Evolutionary conservation across 2,797 vertebrate species (phyloP), one percentile per base, ranked within the genome.

Genomic region (Arrhamphus sclerolepis): DNA sequence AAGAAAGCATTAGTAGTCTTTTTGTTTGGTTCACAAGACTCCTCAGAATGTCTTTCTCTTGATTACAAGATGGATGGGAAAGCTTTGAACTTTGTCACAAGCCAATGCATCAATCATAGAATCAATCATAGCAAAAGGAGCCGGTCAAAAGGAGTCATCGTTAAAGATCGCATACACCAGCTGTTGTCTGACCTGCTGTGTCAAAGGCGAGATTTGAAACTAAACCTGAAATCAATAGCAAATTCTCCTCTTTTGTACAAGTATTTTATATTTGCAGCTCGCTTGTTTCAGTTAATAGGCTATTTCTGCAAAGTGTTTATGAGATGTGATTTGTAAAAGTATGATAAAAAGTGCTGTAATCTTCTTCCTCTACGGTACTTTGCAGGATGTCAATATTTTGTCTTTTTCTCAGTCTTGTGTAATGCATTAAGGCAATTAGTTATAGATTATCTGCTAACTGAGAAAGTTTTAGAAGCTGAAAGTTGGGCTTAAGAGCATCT

Each of bases 51-150:
- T 77, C 80, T 77, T 71, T 79, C 53, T 66, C 48, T 72, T 20
- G 0, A 48, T 66, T 56, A 16, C 18, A 72, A 78, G 81, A 85
- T 80, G 72, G 81, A 81, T 82, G 69, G 42, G 13, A 19, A 54
- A 38, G 61, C 55, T 72, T 66, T 84, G 78, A 82, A 78, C 80
- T 75, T 62, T 81, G 82, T 71, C 72, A 72, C 19, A 14, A 73
- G 44, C 60, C 70, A 68, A 61, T 70, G 16, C 75, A 87, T 87
- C 81, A 82, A 75, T 87, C 85, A 82, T 38, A 48, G 13, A 66
- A 83, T 82, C 77, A 70, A 46, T 73, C 70, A 46, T 48, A 59
- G 69, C 39, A 13, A 66, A 62, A 24, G n/a, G 11, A 52, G 53
- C 51, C 43, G 0, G 10, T 46, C 24, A 57, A 20, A 39, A 58